Evolutionary conservation across 2,797 vertebrate genomes (phyloP), one percentile per base, ranked within the genome.

Genomic region (Hephaestus fuliginosus): DNA sequence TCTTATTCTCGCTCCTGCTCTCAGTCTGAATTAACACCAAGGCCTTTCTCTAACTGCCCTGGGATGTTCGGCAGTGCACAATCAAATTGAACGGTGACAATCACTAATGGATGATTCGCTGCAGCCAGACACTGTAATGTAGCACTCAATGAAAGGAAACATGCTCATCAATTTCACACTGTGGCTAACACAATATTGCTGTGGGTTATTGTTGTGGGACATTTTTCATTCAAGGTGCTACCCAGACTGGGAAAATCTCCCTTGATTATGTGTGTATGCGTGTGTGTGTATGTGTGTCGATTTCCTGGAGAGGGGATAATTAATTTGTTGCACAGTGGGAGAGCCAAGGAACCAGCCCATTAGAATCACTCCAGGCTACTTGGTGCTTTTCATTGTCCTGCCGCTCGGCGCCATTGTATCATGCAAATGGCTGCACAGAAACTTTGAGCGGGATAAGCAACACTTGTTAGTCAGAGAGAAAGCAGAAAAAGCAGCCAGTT

Each of bases 151-250:
- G 93, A 93, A 94, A 93, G 91, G 90, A 94, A 94, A 93, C 92
- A 92, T 87, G 88, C 92, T 94, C 94, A 95, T 95, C 94, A 93
- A 94, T 95, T 95, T 93, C 91, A 92, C 93, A 93, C 90, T 89
- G 91, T 82, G 87, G 91, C 93, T 93, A 94, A 93, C 93, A 93
- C 91, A 95, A 93, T 93, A 92, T 91, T 93, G 94, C 93, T 90
- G 86, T 85, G 83, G 90, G 92, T 92, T 94, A 91, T 94, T 93
- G 92, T 93, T 86, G 89, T 80, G 89, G 90, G 89, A 91, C 93
- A 92, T 94, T 95, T 93, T 91, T 95, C 93, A 93, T 94, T 93
- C 93, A 91, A 93, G 93, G 91, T 94, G 93, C 82, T 78, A 87
- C 83, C 82, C 79, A 75, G 88, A 67, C 87, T 74, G 78, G 71